These are phyloP conservation scores for Pseudomyrmex pallidus DNA, from an alignment of 1,140 invertebrate species.

Conservation along the genomic window DNA sequence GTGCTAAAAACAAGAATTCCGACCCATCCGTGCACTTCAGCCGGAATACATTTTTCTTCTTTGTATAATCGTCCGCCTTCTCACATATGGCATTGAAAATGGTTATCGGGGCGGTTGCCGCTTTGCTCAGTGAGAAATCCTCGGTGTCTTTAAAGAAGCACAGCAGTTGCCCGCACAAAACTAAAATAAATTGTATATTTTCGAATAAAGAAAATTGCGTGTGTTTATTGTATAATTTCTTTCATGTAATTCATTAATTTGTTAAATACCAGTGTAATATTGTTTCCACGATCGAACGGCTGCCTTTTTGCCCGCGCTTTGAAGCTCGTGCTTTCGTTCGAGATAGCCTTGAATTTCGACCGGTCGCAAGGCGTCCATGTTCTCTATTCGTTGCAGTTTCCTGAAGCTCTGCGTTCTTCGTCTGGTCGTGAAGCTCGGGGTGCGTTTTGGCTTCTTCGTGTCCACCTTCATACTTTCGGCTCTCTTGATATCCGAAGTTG, in stretches of 20 bases:
- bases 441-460: slow-evolving; percentile 92
- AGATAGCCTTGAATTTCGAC: slow-evolving; percentile 96
- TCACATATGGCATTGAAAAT: slow-evolving; percentile 94
- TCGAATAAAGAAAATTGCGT: background rate
- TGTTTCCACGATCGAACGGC: slow-evolving; percentile 98
- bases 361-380: slow-evolving; percentile 91
- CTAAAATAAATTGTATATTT: slow-evolving; percentile 79
- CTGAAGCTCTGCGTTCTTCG: slow-evolving; percentile 95
- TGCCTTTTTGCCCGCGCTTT: slow-evolving; percentile 96
- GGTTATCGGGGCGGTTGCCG: slow-evolving; percentile 94
- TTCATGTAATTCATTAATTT: background rate
- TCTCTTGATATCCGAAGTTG: slow-evolving; percentile 89
- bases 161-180: slow-evolving; percentile 97
- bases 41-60: slow-evolving; percentile 97
- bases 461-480: slow-evolving; percentile 95
- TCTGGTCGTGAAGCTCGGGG: slow-evolving; percentile 97
- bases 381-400: slow-evolving; percentile 90
- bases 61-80: slow-evolving; percentile 96
- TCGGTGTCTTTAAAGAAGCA: slow-evolving; percentile 99
- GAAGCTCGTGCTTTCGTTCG: slow-evolving; percentile 97
- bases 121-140: slow-evolving; percentile 95
- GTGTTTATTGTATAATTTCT: background rate
- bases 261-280: slow-evolving; percentile 90
- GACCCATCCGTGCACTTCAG: slow-evolving; percentile 95
- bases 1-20: slow-evolving; percentile 95